Base-by-base conservation (phyloP, 2,888 invertebrate genomes). In the Pseudanteris insignis region DNA sequence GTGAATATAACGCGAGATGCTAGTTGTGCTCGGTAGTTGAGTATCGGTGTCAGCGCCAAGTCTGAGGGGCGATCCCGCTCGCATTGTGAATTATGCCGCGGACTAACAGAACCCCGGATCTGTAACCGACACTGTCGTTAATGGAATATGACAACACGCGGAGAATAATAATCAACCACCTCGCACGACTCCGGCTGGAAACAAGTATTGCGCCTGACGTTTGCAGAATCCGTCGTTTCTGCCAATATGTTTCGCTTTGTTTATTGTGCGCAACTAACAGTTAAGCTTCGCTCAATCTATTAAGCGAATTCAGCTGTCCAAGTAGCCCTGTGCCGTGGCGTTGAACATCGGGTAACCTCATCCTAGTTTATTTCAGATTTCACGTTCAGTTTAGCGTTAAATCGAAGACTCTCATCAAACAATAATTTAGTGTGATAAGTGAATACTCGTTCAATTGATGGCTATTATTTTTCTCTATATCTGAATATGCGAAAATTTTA, bases 81-180 rank as follows among this genome's bases (percentile, higher is more conserved):
- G 71, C 70, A 71, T 71, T 71, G 70, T 71, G 74, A 75, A 75
- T 74, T 72, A 74, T 67, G 70, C 71, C 65, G 69, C 67, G 68
- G 70, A 72, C 72, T 70, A 70, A 70, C 69, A 66, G 68, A 65
- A 63, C 63, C 61, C 29, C 36, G 48, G 60, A 58, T 66, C 74
- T 75, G 76, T 73, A 75, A 70, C 70, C 74, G 76, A 75, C 76
- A 74, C 72, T 70, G 64, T 64, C 66, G 58, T 66, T 76, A 75
- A 77, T 76, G 74, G 76, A 75, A 77, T 73, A 76, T 75, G 76
- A 76, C 74, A 75, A 72, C 71, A 70, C 63, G 67, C 66, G 66
- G 69, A 66, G 74, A 72, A 74, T 75, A 74, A 75, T 76, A 75
- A 75, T 75, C 72, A 73, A 66, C 69, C 67, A 64, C 65, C 68